Percentiles rank a stretch among this genome's conserved stretches.
Evolutionary conservation across 2,797 vertebrate species (phyloP).

Genomic region (Epinephelus awoara): DNA sequence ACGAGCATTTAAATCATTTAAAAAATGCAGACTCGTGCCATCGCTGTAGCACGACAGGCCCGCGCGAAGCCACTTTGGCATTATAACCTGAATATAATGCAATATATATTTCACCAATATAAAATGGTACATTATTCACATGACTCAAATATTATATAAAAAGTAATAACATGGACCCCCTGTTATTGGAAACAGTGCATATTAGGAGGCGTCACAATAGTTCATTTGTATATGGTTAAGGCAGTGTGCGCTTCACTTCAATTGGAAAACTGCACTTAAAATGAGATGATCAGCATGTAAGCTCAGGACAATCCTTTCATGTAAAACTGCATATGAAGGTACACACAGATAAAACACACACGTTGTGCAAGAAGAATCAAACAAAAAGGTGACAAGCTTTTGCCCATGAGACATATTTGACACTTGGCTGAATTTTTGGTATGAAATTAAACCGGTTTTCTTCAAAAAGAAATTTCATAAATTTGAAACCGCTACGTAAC

Average conservation of each 20-base stretch:
- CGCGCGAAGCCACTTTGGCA: conserved; percentile 55
- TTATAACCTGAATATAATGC: conserved; percentile 57
- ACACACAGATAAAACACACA: conserved; percentile 31
- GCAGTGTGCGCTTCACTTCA: conserved; percentile 59
- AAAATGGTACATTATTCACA: conserved; percentile 73
- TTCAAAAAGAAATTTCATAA: not conserved
- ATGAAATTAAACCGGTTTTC: not conserved
- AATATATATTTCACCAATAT: conserved; percentile 57
- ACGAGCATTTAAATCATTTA: conserved; percentile 13
- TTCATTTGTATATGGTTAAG: conserved; percentile 56
- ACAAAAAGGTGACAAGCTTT: not conserved
- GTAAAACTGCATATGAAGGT: conserved; percentile 38
- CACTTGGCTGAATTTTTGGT: conserved; percentile 12
- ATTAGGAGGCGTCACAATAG: conserved; percentile 58
- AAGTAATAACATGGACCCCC: conserved; percentile 48
- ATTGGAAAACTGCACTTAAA: conserved; percentile 53
- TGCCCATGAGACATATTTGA: conserved; percentile 1
- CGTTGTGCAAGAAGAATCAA: conserved; percentile 36
- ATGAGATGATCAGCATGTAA: conserved; percentile 74
- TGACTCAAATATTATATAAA: conserved; percentile 62
- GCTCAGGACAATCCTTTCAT: conserved; percentile 18
- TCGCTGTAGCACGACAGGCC: conserved; percentile 28
- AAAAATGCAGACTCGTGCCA: conserved; percentile 1
- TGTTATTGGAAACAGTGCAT: conserved; percentile 77
- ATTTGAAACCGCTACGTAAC: conserved; percentile 21